phyloP scores from a whole-genome alignment of 2,113 vertebrate genomes.

The Oreotragus oreotragus region DNA sequence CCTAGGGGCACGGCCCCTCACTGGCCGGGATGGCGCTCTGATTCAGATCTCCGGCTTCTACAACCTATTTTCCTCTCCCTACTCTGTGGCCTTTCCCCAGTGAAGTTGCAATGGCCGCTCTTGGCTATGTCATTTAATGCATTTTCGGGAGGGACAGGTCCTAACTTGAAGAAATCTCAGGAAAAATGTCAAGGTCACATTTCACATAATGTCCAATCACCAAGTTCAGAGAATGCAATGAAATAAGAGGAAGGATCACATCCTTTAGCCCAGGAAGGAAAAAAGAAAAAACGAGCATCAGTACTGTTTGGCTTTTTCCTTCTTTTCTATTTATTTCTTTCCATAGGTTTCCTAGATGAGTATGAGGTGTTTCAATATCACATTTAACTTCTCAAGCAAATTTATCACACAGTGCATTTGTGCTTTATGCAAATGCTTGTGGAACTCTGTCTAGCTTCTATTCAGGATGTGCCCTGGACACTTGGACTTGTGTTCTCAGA shows the following conservation, averaged over 20 bases:
- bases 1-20: rapidly evolving
- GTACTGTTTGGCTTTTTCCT: neutral
- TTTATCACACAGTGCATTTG: neutral
- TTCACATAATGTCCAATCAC: neutral
- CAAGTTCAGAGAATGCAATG: neutral
- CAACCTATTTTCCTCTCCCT: neutral
- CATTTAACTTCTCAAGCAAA: neutral
- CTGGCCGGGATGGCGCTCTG: neutral
- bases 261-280: neutral
- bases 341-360: too few relatives aligned
- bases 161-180: neutral
- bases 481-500: neutral
- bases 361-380: neutral
- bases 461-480: neutral
- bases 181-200: neutral
- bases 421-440: neutral
- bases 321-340: neutral
- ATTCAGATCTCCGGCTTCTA: neutral
- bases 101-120: neutral
- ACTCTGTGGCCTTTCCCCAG: neutral
- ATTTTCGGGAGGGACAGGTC: neutral
- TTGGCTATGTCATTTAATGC: too few relatives aligned
- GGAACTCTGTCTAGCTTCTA: neutral
- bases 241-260: neutral
- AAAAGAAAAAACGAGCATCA: neutral